Base-by-base conservation (phyloP, 2,888 invertebrate genomes). In the Philonicus albiceps region DNA sequence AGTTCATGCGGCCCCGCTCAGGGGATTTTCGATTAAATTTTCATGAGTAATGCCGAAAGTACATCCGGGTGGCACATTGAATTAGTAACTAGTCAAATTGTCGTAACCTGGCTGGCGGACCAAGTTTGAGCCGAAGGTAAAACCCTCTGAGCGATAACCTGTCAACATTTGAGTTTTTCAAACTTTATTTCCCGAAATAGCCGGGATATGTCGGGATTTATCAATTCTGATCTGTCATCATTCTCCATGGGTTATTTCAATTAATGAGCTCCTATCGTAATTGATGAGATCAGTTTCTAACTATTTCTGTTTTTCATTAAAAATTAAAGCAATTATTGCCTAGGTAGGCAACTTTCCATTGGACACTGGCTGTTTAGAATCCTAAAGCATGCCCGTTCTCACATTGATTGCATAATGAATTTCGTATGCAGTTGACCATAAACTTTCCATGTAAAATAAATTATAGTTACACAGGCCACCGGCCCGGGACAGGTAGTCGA, bases 1-100 rank as follows among this genome's bases (percentile, higher is more conserved):
- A 86, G 86, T 86, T 85, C 85, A 73, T 84, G 84, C 84, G 19
- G 84, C 31, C 40, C 40, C 27, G 40, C 84, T 84, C 43, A 7
- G 43, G 84, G 84, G 73, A 84, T 40, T 84, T 73, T 40, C 73
- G 84, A 84, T 84, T 73, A 84, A 84, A 84, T 84, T 84, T 84
- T 73, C 84, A 73, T 84, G 84, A 84, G 73, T 73, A 73, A 84
- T 84, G 73, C 84, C 43, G 55, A 81, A 53, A 81, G 81, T 81
- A 81, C 64, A 81, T 81, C 81, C 81, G 81, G 81, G 64, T 81
- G 81, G 81, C 64, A 64, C 55, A 64, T 81, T 81, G 81, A 81
- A 81, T 81, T 81, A 81, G 81, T 81, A 81, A 81, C 81, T 81
- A 81, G 55, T 81, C 19, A 81, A 31, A 55, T 81, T 81, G 55